phyloP scores from a whole-genome alignment of 2,888 invertebrate genomes.

The Quadroppia sp. region DNA sequence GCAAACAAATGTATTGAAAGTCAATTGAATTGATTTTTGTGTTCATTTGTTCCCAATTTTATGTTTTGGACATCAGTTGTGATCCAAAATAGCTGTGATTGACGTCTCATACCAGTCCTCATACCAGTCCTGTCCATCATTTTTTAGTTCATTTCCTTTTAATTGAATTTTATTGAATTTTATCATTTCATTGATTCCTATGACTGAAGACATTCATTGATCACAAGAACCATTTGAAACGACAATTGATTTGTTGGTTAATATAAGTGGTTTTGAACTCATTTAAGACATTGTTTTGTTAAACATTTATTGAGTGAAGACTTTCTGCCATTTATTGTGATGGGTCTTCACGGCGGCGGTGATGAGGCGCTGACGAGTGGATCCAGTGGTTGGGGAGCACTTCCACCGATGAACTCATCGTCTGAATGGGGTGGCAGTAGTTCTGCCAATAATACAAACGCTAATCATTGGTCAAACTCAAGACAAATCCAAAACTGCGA shows the following conservation, averaged over 20 bases:
- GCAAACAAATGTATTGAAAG: neutral
- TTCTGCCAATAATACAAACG: constrained; percentile 15
- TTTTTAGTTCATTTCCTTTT: too few relatives aligned
- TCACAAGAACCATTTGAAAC: neutral
- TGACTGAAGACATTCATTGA: constrained; percentile 3
- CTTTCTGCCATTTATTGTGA: neutral
- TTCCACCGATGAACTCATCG: constrained; percentile 40
- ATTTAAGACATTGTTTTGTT: neutral
- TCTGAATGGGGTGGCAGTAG: constrained; percentile 37
- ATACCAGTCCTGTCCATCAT: too few relatives aligned
- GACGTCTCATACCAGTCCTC: neutral
- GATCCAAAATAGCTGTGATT: too few relatives aligned
- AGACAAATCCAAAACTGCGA: constrained; percentile 20
- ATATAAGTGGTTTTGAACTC: neutral
- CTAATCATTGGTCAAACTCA: constrained; percentile 32
- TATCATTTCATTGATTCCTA: neutral
- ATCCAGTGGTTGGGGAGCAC: constrained; percentile 37
- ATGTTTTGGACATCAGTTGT: too few relatives aligned
- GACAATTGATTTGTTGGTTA: neutral
- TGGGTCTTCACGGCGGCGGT: constrained; percentile 41
- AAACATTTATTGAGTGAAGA: neutral
- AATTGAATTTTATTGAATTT: neutral
- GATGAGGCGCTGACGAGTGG: constrained; percentile 33
- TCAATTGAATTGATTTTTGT: too few relatives aligned
- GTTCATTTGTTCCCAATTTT: neutral